These are phyloP conservation scores for Chascanopsetta lugubris DNA, from an alignment of 2,113 vertebrate species.

Conservation along the genomic window DNA sequence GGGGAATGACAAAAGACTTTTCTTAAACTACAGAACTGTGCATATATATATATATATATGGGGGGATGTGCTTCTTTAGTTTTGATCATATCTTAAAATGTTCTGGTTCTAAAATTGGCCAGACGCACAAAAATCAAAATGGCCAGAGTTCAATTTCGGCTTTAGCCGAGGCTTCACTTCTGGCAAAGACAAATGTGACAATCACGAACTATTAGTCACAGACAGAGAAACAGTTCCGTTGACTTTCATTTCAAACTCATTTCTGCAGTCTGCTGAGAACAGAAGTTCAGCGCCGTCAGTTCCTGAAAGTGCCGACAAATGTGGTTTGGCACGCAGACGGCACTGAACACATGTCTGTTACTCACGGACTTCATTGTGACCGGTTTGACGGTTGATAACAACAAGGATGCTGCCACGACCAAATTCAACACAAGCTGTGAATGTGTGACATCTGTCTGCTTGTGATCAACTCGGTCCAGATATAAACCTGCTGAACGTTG, in stretches of 20 bases:
- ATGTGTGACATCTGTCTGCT: neutral
- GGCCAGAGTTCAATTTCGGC: constrained; percentile 19
- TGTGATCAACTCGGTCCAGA: neutral
- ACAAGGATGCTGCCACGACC: neutral
- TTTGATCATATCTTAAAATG: neutral
- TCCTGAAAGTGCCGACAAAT: constrained; percentile 17
- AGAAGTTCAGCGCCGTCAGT: constrained; percentile 29
- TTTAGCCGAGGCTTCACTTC: constrained; percentile 4
- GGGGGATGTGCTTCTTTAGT: neutral
- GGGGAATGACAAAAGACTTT: too few relatives aligned
- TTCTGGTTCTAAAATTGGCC: neutral
- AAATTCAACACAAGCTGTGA: constrained; percentile 2
- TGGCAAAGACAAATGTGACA: constrained; percentile 29
- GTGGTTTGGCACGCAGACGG: constrained; percentile 11
- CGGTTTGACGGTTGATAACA: neutral
- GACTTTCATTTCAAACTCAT: constrained; percentile 35
- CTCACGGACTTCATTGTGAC: neutral
- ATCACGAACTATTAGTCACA: constrained; percentile 39
- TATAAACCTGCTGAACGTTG: neutral
- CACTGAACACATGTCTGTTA: constrained; percentile 15
- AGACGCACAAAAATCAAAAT: neutral
- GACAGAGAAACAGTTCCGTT: constrained; percentile 29
- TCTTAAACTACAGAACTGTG: too few relatives aligned
- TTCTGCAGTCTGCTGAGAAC: constrained; percentile 32
- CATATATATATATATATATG: too few relatives aligned